Evolutionary conservation across 2,888 invertebrate genomes (phyloP).

Genomic region (Dendrolimus pini): DNA sequence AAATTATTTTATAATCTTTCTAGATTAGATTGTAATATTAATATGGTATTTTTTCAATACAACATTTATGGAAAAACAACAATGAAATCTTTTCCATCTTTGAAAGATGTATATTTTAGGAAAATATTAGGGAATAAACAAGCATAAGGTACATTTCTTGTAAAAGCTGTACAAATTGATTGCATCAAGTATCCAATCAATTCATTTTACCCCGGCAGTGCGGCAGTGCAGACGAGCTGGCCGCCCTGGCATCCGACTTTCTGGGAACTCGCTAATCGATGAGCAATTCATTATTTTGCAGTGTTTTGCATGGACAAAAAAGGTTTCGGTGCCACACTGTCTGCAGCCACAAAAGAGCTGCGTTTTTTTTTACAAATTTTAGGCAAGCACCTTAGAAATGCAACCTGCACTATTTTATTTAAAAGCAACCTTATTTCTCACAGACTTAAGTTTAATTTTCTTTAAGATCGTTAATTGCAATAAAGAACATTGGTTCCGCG

Average conservation of each 20-base stretch:
- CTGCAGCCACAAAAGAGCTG: constrained; percentile 65
- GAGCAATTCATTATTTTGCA: constrained; percentile 38
- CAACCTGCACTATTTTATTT: constrained; percentile 30
- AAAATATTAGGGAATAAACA: too few species aligned
- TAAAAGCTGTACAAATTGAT: too few species aligned
- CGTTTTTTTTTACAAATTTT: constrained; percentile 56
- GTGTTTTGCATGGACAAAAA: constrained; percentile 58
- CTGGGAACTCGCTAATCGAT: constrained; percentile 48
- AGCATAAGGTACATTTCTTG: too few species aligned
- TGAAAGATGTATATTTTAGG: too few species aligned
- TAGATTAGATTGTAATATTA: too few species aligned
- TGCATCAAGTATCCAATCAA: too few species aligned
- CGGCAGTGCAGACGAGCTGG: background rate
- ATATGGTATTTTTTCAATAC: too few species aligned
- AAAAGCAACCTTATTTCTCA: constrained; percentile 31
- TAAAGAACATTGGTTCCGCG: constrained; percentile 59
- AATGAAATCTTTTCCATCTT: too few species aligned
- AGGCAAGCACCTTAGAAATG: constrained; percentile 55
- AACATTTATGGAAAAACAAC: too few species aligned
- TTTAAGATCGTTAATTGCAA: constrained; percentile 22
- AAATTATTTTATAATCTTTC: too few species aligned
- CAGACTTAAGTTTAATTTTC: constrained; percentile 28
- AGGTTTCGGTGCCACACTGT: constrained; percentile 67
- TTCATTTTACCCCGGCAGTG: too few species aligned
- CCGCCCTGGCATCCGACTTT: constrained; percentile 35